Evolutionary conservation across 53 echinoderm and acorn worm genomes (phyloP).

Genomic region (Patiria pectinifera): DNA sequence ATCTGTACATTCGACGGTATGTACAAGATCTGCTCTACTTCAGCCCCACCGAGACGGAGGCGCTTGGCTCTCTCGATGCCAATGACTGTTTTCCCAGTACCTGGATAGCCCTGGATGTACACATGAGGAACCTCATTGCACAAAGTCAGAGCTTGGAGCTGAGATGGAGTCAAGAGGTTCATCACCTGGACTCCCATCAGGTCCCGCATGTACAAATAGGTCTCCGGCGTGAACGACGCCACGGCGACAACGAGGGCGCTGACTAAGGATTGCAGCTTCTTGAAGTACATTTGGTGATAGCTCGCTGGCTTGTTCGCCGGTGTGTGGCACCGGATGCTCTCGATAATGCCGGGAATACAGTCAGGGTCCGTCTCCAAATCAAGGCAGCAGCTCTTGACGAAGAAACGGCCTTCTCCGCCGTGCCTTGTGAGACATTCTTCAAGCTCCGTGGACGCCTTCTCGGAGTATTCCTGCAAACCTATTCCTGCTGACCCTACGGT

Average conservation of each 20-base stretch:
- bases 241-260: conserved; percentile 30
- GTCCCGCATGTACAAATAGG: conserved; percentile 44
- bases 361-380: conserved; percentile 13
- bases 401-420: conserved; percentile 41
- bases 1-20: conserved; percentile 31
- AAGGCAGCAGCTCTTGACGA: conserved; percentile 31
- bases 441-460: conserved; percentile 12
- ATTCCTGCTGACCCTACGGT: conserved; percentile 2
- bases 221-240: conserved; percentile 41
- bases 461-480: neutral
- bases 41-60: conserved; percentile 38
- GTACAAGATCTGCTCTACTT: conserved; percentile 22
- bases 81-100: conserved; percentile 41
- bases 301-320: conserved; percentile 14
- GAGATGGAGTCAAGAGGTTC: conserved; percentile 52
- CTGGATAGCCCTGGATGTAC: conserved; percentile 44
- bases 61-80: conserved; percentile 50
- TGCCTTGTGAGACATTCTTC: conserved; percentile 15
- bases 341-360: neutral
- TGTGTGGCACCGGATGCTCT: conserved; percentile 6
- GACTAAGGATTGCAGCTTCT: conserved; percentile 34
- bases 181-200: conserved; percentile 50
- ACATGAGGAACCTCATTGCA: conserved; percentile 28
- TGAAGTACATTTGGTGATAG: conserved; percentile 38
- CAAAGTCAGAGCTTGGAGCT: conserved; percentile 20